Evolutionary conservation across 2,113 vertebrate genomes (phyloP).

Genomic region (Pimephales promelas): DNA sequence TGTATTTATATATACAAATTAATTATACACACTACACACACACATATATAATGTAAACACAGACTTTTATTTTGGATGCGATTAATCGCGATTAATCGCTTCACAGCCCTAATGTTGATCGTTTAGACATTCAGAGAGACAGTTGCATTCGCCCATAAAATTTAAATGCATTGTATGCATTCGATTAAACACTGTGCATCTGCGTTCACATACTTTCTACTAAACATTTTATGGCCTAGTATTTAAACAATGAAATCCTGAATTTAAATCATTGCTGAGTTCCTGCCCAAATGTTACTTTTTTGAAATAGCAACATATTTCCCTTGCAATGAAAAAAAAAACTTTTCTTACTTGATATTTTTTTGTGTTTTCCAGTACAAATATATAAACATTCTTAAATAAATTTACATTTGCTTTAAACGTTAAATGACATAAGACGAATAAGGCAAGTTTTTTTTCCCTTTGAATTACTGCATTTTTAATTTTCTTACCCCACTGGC

Average conservation of each 20-base stretch:
- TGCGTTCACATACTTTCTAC: not conserved
- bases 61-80: too few relatives aligned
- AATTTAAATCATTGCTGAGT: not conserved
- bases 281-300: not conserved
- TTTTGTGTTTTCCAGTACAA: not conserved
- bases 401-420: not conserved
- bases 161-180: not conserved
- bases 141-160: not conserved
- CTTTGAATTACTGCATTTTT: too few relatives aligned
- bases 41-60: too few relatives aligned
- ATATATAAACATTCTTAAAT: not conserved
- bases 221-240: not conserved
- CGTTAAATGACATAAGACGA: not conserved
- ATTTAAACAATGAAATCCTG: not conserved
- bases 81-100: too few relatives aligned
- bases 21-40: too few relatives aligned
- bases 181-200: not conserved
- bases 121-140: not conserved
- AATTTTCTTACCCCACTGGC: not conserved
- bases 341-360: not conserved
- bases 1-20: too few relatives aligned
- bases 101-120: not conserved
- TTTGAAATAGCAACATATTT: not conserved
- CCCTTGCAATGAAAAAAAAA: fast-evolving
- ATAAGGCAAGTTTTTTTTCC: not conserved